Evolutionary conservation across 2,113 vertebrate species (phyloP), one percentile per base, ranked within the genome.

Genomic region (Quiscalus mexicanus): DNA sequence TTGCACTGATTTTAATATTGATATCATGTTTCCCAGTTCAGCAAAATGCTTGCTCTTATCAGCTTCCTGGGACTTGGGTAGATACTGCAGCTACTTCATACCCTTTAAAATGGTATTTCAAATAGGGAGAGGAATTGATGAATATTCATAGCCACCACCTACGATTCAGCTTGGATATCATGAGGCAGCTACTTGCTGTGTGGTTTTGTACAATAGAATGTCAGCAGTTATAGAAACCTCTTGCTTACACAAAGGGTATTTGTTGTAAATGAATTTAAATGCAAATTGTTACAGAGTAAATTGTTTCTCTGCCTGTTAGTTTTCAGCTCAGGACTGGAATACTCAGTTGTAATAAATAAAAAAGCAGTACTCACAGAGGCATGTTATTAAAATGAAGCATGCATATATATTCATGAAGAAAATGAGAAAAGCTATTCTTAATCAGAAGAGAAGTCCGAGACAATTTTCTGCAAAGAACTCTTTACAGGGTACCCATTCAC

Each of bases 251-350:
- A 91, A 82, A 94, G 56, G 60, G 21, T 58, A 94, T 53, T 93
- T 73, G 23, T 39, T 90, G 59, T 35, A 91, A 95, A 79, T 83
- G 65, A 94, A 87, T 92, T 94, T 92, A 83, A 94, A 92, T 85
- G 73, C 50, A 89, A 93, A 93, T 90, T 85, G 24, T 65, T 85
- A 45, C 60, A 77, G 39, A 91, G 80, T 55, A 94, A 94, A 86
- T 94, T 87, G 12, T 80, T 92, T 91, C 75, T 59, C 21, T 95
- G 70, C 25, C 22, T 74, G 4, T 67, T 92, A 86, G 37, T 53
- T 90, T 88, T 86, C 50, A 89, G 49, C 23, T 76, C 37, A 35
- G n/a, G 19, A 76, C 27, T 90, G 39, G n/a, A 58, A 74, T 49
- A 74, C 49, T 94, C 10, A 1, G 49, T 47, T 65, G 56, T 27